A percentile compares a stretch with the other conserved stretches of the same genome.
phyloP scores from a whole-genome alignment of 2,797 vertebrate genomes.

The Dendrocincla fuliginosa region DNA sequence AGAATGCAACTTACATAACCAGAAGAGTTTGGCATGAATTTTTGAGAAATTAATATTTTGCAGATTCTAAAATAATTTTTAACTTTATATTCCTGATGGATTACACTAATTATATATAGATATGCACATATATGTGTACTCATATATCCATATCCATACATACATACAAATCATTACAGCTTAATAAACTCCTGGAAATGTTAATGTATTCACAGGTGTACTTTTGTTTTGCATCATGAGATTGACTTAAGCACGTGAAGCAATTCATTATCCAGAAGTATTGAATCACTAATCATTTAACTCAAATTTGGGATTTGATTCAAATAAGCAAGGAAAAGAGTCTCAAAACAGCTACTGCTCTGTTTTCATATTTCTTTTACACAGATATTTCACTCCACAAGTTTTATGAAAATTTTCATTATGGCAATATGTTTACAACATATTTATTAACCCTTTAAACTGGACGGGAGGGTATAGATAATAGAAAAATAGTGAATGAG shows the following conservation, averaged over 20 bases:
- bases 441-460: conserved; percentile 28
- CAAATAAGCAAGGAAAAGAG: not conserved
- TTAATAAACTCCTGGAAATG: not conserved
- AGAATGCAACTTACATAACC: not conserved
- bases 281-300: not conserved
- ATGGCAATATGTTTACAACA: not conserved
- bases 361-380: not conserved
- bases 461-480: not conserved
- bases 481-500: not conserved
- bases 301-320: not conserved
- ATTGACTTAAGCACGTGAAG: not conserved
- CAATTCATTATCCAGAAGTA: not conserved
- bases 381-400: not conserved
- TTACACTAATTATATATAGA: not conserved
- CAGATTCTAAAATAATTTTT: not conserved
- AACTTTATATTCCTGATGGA: not conserved
- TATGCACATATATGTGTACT: too few relatives aligned
- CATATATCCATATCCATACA: not conserved
- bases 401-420: not conserved
- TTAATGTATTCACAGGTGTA: not conserved
- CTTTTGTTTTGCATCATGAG: not conserved
- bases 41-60: not conserved
- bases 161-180: not conserved
- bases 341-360: not conserved
- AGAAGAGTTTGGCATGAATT: not conserved